Evolutionary conservation across 2,113 vertebrate genomes (phyloP).

Genomic region (Semnornis frantzii): DNA sequence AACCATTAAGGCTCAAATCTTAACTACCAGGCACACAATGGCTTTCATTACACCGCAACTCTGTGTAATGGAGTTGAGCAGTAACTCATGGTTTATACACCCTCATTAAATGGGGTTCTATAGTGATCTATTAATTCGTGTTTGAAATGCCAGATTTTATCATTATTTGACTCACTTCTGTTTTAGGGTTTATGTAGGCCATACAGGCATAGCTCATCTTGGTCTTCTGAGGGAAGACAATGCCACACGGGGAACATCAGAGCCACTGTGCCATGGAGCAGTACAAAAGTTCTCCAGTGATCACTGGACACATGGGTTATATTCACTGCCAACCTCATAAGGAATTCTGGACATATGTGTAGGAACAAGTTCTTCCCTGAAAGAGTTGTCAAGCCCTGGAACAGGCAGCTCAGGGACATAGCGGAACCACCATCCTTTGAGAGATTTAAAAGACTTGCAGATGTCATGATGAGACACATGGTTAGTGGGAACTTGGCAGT

Average conservation of each 20-base stretch:
- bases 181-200: slow-evolving; percentile 34
- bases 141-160: slow-evolving; percentile 70
- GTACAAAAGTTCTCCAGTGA: background rate
- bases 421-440: background rate
- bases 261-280: background rate
- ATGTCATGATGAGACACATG: background rate
- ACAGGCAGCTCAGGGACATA: background rate
- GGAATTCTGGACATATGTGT: background rate
- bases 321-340: background rate
- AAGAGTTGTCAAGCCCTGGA: background rate
- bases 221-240: background rate
- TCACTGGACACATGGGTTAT: background rate
- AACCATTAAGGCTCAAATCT: slow-evolving; percentile 48
- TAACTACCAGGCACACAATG: slow-evolving; percentile 43
- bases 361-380: background rate
- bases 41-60: slow-evolving; percentile 58
- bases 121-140: slow-evolving; percentile 57
- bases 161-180: slow-evolving; percentile 57
- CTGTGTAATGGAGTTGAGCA: slow-evolving; percentile 49
- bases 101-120: slow-evolving; percentile 59
- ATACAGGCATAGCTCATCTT: background rate
- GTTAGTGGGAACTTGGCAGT: background rate
- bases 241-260: background rate
- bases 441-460: background rate
- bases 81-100: slow-evolving; percentile 66